Conservation (phyloP, 2,113 vertebrate species). For the Ceratotherium simum region DNA sequence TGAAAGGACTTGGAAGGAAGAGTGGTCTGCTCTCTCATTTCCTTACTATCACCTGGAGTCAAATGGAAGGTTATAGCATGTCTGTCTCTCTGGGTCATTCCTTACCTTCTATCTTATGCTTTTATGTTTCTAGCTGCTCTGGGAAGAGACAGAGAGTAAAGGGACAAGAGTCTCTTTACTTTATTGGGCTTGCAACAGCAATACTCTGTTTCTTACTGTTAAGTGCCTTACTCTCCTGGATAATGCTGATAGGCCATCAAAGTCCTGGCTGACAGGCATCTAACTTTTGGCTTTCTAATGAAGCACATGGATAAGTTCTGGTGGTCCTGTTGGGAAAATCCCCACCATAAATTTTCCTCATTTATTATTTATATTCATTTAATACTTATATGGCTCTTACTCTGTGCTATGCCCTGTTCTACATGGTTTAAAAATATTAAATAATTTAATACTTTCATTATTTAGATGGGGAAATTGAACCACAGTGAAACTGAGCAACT, state of each 20-base stretch:
- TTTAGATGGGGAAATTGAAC: background rate
- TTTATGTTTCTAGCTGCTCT: background rate
- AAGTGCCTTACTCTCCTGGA: background rate
- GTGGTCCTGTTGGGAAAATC: background rate
- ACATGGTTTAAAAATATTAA: background rate
- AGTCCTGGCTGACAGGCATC: background rate
- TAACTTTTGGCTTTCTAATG: background rate
- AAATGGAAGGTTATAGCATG: accelerated
- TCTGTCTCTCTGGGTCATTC: background rate
- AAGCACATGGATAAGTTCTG: background rate
- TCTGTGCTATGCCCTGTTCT: background rate
- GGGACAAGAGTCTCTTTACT: background rate
- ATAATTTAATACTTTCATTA: background rate
- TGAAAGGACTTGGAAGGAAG: background rate
- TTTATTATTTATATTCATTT: background rate
- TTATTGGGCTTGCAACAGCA: background rate
- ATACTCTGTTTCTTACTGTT: background rate
- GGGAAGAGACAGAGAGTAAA: background rate
- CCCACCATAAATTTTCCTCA: background rate
- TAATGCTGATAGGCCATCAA: background rate
- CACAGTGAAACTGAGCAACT: background rate
- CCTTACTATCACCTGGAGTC: background rate
- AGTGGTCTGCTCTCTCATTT: background rate
- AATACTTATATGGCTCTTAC: background rate
- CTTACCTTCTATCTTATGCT: background rate